Evolutionary conservation across 2,888 invertebrate species (phyloP).

Genomic region (Entomobrya proxima): DNA sequence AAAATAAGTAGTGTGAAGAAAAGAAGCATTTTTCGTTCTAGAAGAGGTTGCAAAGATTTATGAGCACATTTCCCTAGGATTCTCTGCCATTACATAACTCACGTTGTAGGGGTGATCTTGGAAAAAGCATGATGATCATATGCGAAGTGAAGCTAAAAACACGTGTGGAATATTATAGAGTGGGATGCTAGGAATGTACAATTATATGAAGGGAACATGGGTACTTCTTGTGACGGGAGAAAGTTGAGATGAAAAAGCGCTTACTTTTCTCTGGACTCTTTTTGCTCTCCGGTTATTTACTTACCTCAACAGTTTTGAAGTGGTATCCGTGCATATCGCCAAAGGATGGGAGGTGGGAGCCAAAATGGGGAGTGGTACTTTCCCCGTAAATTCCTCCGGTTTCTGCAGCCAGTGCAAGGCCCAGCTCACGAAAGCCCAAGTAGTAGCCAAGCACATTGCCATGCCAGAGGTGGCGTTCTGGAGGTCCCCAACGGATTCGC

Average conservation of each 20-base stretch:
- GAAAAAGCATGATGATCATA: not conserved
- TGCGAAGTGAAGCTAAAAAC: not conserved
- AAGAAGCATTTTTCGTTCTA: constrained; percentile 36
- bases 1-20: not conserved
- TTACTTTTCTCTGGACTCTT: not conserved
- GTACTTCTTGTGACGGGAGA: constrained; percentile 1
- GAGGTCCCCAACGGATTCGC: constrained; percentile 91
- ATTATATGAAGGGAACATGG: not conserved
- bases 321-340: constrained; percentile 74
- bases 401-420: constrained; percentile 55
- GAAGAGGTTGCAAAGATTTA: constrained; percentile 42
- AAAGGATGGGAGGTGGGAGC: constrained; percentile 60
- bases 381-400: constrained; percentile 57
- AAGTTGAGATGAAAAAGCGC: constrained; percentile 12
- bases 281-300: constrained; percentile 4
- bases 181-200: not conserved
- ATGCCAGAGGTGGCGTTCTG: constrained; percentile 88
- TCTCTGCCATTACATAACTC: constrained; percentile 46
- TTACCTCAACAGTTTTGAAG: constrained; percentile 86
- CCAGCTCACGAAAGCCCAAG: constrained; percentile 78
- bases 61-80: constrained; percentile 47
- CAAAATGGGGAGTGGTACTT: constrained; percentile 64
- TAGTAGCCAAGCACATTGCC: constrained; percentile 91
- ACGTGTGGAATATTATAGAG: not conserved
- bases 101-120: constrained; percentile 21